phyloP scores from a whole-genome alignment of 2,797 vertebrate genomes.

The Gallinago solitaria region DNA sequence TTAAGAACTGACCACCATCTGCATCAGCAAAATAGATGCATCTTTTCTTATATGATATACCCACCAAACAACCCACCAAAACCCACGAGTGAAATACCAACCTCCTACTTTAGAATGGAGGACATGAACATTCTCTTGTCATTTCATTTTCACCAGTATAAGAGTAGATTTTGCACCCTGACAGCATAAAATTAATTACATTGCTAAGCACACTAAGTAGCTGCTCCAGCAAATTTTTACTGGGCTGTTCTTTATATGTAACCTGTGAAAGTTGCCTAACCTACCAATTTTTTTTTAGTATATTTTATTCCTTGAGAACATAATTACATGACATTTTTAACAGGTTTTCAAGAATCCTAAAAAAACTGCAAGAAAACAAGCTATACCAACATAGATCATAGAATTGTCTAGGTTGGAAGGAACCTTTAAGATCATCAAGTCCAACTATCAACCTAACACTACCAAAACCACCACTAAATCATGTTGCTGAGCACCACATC shows the following conservation, averaged over 20 bases:
- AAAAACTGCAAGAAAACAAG: neutral
- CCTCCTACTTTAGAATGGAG: neutral
- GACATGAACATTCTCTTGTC: neutral
- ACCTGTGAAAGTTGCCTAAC: neutral
- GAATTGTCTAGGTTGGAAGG: neutral
- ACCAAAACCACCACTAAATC: neutral
- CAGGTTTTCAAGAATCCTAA: neutral
- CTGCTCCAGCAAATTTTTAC: neutral
- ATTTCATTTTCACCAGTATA: neutral
- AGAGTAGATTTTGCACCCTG: neutral
- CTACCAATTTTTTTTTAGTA: neutral
- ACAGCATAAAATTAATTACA: neutral
- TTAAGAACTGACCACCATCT: neutral
- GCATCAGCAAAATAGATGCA: neutral
- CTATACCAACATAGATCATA: neutral
- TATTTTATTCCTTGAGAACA: neutral
- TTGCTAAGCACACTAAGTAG: neutral
- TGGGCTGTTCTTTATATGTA: neutral
- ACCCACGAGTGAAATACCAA: neutral
- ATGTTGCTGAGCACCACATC: neutral
- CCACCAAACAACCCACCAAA: neutral
- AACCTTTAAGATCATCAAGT: neutral
- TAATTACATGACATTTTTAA: neutral
- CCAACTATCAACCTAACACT: neutral
- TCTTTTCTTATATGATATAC: neutral